A percentile compares a stretch with the other conserved stretches of the same genome.
These are phyloP conservation scores for Charadrius vociferus DNA, from an alignment of 2,113 vertebrate genomes.

Conservation along the genomic window DNA sequence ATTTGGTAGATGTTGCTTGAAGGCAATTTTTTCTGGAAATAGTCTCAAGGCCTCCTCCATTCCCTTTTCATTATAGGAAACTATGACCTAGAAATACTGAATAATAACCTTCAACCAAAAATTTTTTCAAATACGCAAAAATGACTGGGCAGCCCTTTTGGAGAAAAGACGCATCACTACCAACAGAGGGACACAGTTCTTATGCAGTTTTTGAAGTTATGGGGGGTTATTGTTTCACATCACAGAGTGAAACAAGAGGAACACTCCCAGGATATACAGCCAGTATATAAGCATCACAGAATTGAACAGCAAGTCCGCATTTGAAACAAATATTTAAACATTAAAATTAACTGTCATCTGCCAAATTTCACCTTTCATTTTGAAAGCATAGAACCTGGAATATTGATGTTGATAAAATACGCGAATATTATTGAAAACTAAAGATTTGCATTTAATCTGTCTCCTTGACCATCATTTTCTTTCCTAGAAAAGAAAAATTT, in stretches of 20 bases:
- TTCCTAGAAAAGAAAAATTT: too few species aligned
- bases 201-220: neutral
- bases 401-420: too few species aligned
- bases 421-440: too few species aligned
- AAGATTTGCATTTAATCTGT: too few species aligned
- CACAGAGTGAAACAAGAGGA: neutral
- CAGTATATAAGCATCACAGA: neutral
- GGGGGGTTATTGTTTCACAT: neutral
- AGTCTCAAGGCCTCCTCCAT: neutral
- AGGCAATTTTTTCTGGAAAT: conserved; percentile 7
- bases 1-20: conserved; percentile 33
- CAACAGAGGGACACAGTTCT: neutral
- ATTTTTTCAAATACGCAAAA: neutral
- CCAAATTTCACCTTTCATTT: neutral
- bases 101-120: conserved; percentile 26
- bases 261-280: neutral
- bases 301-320: neutral
- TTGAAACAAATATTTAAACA: conserved; percentile 3
- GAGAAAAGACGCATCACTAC: neutral
- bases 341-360: neutral
- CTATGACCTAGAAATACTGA: neutral
- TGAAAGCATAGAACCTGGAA: neutral
- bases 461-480: too few species aligned
- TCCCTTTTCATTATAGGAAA: neutral
- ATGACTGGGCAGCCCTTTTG: neutral